Conservation (phyloP, 2,113 vertebrate species). For the Platichthys flesus region DNA sequence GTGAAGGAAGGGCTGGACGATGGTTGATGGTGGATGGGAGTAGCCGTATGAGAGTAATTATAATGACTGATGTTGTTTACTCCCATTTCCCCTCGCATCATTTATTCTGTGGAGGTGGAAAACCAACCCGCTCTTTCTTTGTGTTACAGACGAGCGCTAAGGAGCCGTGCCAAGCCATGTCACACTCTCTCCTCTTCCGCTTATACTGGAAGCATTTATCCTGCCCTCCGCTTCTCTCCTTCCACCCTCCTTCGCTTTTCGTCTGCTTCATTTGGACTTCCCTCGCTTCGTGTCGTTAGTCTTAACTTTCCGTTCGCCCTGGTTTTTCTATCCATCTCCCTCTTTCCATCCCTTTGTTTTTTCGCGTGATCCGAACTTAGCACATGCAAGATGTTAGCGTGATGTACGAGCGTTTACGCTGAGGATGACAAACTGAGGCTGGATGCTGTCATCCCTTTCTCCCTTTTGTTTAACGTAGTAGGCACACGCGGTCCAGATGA, state of each 20-base stretch:
- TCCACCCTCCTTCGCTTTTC: slow-evolving; percentile 23
- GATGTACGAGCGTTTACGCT: slow-evolving; percentile 79
- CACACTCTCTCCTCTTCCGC: slow-evolving; percentile 63
- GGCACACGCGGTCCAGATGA: slow-evolving; percentile 26
- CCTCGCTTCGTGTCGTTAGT: slow-evolving; percentile 22
- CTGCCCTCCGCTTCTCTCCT: slow-evolving; percentile 36
- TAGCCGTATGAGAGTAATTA: slow-evolving; percentile 80
- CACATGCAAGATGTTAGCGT: slow-evolving; percentile 77
- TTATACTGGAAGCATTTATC: slow-evolving; percentile 68
- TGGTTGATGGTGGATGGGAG: slow-evolving; percentile 67
- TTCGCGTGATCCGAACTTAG: slow-evolving; percentile 31
- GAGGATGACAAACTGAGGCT: slow-evolving; percentile 75
- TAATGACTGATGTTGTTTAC: slow-evolving; percentile 84
- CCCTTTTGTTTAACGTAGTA: slow-evolving; percentile 69
- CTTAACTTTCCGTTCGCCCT: slow-evolving; percentile 9
- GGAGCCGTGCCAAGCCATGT: slow-evolving; percentile 70
- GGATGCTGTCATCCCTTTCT: slow-evolving; percentile 63
- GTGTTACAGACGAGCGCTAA: slow-evolving; percentile 56
- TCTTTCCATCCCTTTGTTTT: slow-evolving; percentile 34
- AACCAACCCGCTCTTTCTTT: slow-evolving; percentile 78
- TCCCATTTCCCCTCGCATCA: slow-evolving; percentile 82
- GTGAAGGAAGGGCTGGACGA: slow-evolving; percentile 30
- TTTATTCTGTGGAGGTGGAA: slow-evolving; percentile 81
- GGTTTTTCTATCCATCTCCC: slow-evolving; percentile 28
- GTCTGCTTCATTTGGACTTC: slow-evolving; percentile 27